These are phyloP conservation scores for Notechis scutatus DNA, from an alignment of 2,113 vertebrate genomes.

Conservation along the genomic window DNA sequence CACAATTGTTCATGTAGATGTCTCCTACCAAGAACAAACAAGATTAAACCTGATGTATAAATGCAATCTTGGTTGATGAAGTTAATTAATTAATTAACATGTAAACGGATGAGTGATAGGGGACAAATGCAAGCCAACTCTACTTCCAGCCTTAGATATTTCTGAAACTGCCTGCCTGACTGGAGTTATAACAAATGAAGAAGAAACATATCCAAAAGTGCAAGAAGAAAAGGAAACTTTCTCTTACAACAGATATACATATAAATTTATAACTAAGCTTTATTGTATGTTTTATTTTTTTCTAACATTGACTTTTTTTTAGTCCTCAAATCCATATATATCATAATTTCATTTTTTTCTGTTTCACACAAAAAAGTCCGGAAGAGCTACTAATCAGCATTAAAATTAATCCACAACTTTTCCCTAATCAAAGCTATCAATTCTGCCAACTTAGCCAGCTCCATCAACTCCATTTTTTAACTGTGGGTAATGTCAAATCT, in stretches of 20 bases:
- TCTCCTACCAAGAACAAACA: background rate
- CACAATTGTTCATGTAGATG: background rate
- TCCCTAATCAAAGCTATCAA: background rate
- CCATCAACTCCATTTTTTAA: background rate
- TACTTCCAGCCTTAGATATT: conserved; percentile 22
- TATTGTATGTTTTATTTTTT: background rate
- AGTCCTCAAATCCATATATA: background rate
- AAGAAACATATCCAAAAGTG: background rate
- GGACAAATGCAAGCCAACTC: background rate
- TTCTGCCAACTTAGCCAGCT: background rate
- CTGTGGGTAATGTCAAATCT: background rate
- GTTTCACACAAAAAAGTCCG: background rate
- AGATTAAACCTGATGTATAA: background rate
- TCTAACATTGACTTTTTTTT: background rate
- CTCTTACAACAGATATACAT: background rate
- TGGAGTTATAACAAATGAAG: conserved; percentile 10
- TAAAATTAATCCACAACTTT: background rate
- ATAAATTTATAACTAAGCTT: background rate
- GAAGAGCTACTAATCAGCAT: background rate
- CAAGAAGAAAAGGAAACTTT: background rate
- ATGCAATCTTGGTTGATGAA: background rate
- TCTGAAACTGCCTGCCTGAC: conserved; percentile 23
- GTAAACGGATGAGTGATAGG: background rate
- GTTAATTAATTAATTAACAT: background rate
- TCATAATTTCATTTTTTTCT: background rate